Conservation (phyloP, 1,140 invertebrate genomes). For the Delia radicum region DNA sequence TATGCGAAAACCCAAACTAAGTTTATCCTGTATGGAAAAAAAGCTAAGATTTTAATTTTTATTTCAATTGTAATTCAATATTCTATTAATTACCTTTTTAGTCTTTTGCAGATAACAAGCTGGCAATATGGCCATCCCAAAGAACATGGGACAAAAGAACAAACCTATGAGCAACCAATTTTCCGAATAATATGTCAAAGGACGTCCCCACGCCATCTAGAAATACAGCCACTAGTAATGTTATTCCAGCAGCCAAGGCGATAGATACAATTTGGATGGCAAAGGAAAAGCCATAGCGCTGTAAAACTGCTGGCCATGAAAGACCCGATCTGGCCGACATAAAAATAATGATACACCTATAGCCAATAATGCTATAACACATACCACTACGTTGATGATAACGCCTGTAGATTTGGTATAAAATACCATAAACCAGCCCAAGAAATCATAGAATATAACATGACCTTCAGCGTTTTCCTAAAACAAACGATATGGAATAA, state of each 20-base stretch:
- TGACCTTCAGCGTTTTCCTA: conserved; percentile 54
- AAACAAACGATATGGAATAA: background rate
- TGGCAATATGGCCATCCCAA: conserved; percentile 48
- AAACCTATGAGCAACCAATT: conserved; percentile 67
- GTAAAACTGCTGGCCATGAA: conserved; percentile 43
- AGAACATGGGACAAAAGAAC: conserved; percentile 61
- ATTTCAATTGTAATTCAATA: conserved; percentile 35
- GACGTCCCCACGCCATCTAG: conserved; percentile 62
- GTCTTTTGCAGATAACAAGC: conserved; percentile 55
- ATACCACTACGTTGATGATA: conserved; percentile 62
- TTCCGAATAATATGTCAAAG: conserved; percentile 70
- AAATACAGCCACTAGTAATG: conserved; percentile 58
- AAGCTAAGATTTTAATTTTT: background rate
- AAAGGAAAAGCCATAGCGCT: conserved; percentile 41
- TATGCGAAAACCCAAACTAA: conserved; percentile 48
- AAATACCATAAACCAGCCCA: conserved; percentile 71
- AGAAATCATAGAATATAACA: conserved; percentile 78
- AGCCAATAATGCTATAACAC: conserved; percentile 60
- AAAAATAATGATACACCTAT: conserved; percentile 55
- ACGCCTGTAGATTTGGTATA: conserved; percentile 62
- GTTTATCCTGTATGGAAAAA: conserved; percentile 38
- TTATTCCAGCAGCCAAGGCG: conserved; percentile 57
- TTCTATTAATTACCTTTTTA: conserved; percentile 59
- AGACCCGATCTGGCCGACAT: conserved; percentile 48
- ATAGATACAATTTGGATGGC: conserved; percentile 43